Conservation (phyloP, 2,888 invertebrate species). For the Epicampocera succincta region DNA sequence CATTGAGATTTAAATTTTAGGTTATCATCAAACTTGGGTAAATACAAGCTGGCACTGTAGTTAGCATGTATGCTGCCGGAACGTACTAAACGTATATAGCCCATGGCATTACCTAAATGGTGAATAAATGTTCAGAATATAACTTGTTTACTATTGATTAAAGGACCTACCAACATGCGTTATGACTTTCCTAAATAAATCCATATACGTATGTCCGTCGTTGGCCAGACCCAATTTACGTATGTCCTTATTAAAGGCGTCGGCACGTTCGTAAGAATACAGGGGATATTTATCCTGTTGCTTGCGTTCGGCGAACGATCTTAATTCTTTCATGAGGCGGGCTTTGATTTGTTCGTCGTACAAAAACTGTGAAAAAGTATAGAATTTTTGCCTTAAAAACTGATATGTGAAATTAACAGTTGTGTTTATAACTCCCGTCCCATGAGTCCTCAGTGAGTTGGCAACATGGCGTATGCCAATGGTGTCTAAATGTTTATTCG, state of each 20-base stretch:
- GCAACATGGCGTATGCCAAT: slow-evolving; percentile 97
- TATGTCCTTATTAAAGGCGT: slow-evolving; percentile 95
- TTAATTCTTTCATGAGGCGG: slow-evolving; percentile 92
- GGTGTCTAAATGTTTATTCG: slow-evolving; percentile 96
- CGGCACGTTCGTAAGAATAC: slow-evolving; percentile 90
- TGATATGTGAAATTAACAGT: slow-evolving; percentile 97
- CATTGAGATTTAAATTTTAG: slow-evolving; percentile 86
- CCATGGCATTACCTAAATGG: slow-evolving; percentile 89
- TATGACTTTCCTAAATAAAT: slow-evolving; percentile 94
- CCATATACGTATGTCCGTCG: slow-evolving; percentile 93
- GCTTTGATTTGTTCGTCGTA: slow-evolving; percentile 98
- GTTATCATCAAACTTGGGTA: slow-evolving; percentile 88
- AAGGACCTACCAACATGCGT: slow-evolving; percentile 90
- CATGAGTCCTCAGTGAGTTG: slow-evolving; percentile 98
- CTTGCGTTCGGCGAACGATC: slow-evolving; percentile 88
- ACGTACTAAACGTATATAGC: slow-evolving; percentile 95
- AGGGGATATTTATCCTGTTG: slow-evolving; percentile 73
- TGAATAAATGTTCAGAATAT: neutral
- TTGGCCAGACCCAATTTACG: slow-evolving; percentile 91
- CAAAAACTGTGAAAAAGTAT: slow-evolving; percentile 97
- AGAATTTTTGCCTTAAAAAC: slow-evolving; percentile 95
- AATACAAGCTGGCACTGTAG: slow-evolving; percentile 93
- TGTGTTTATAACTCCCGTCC: slow-evolving; percentile 97
- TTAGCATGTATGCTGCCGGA: slow-evolving; percentile 96
- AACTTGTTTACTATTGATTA: neutral